Conservation (phyloP, 1,140 invertebrate genomes). For the Octopus bimaculoides region DNA sequence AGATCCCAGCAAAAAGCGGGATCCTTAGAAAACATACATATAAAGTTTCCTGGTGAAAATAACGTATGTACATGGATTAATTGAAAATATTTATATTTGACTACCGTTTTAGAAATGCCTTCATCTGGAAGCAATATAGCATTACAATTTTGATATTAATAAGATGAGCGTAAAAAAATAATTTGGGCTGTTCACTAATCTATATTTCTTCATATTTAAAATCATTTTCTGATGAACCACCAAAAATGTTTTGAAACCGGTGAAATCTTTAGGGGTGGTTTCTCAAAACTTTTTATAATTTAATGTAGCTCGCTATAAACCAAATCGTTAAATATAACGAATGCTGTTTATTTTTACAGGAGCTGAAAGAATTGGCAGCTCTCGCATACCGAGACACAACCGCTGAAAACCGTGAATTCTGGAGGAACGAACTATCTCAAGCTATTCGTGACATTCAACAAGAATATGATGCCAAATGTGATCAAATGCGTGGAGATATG, state of each 20-base stretch:
- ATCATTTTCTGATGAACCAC: background rate
- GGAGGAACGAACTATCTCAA: conserved; percentile 60
- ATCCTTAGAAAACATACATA: too few relatives aligned
- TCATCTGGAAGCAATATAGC: too few relatives aligned
- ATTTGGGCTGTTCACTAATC: too few relatives aligned
- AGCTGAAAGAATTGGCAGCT: conserved; percentile 61
- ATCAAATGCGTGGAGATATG: conserved; percentile 56
- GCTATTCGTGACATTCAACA: conserved; percentile 61
- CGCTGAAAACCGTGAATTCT: conserved; percentile 60
- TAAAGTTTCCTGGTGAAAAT: too few relatives aligned
- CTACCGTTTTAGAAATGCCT: too few relatives aligned
- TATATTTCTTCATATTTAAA: too few relatives aligned
- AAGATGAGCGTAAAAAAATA: too few relatives aligned
- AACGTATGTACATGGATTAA: too few relatives aligned
- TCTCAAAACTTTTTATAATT: background rate
- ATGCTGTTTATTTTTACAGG: conserved; percentile 37
- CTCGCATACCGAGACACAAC: conserved; percentile 60
- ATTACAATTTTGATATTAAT: too few relatives aligned
- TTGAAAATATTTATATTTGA: too few relatives aligned
- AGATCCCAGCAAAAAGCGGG: too few relatives aligned
- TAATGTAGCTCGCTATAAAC: background rate
- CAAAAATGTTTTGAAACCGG: background rate
- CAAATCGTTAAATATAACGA: too few relatives aligned
- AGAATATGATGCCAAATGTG: conserved; percentile 59
- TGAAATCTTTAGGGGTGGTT: background rate